These are phyloP conservation scores for Hippopotamus amphibius DNA, from an alignment of 2,113 vertebrate species.

Conservation along the genomic window DNA sequence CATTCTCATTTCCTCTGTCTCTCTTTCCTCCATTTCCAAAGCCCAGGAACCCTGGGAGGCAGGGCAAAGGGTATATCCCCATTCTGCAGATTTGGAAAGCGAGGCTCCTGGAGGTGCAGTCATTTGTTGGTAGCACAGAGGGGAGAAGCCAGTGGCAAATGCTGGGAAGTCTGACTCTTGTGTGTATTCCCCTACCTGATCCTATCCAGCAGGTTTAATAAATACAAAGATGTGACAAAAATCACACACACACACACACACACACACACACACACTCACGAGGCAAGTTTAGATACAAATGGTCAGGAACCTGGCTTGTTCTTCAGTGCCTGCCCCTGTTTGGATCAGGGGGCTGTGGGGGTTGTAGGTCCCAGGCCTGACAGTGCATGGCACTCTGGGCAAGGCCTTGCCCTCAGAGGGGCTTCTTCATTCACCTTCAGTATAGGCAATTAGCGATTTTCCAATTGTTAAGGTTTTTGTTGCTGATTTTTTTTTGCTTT, in stretches of 20 bases:
- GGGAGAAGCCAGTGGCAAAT: background rate
- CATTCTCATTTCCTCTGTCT: background rate
- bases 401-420: background rate
- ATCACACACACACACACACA: too few relatives aligned
- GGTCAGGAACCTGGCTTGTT: too few relatives aligned
- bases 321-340: background rate
- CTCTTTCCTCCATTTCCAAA: background rate
- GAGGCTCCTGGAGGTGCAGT: background rate
- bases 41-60: background rate
- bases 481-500: background rate
- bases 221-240: background rate
- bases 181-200: background rate
- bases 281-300: background rate
- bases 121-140: background rate
- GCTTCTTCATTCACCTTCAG: background rate
- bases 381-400: background rate
- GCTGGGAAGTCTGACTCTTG: background rate
- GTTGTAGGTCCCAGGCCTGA: background rate
- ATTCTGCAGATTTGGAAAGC: background rate
- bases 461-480: background rate
- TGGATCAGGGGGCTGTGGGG: accelerated
- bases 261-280: too few relatives aligned
- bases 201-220: background rate
- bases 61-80: background rate
- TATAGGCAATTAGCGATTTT: background rate